phyloP scores from a whole-genome alignment of 2,888 invertebrate species.

The Cryptosula pallasiana region DNA sequence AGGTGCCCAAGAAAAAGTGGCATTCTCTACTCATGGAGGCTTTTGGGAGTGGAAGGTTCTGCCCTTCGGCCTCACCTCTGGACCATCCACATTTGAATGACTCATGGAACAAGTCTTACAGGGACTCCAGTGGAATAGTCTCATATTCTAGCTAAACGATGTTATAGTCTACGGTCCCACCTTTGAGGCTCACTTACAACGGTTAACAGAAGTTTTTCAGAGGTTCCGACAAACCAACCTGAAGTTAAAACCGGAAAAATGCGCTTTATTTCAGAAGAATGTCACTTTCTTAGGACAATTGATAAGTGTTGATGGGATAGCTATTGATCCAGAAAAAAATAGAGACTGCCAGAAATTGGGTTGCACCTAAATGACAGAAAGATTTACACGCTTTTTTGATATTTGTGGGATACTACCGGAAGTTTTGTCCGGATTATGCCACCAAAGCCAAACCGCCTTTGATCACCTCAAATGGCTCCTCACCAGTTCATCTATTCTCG shows the following conservation, averaged over 20 bases:
- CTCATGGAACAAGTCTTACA: constrained; percentile 30
- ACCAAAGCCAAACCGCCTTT: not conserved
- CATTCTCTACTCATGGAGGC: constrained; percentile 25
- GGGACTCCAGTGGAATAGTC: constrained; percentile 21
- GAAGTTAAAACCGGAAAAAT: too few relatives aligned
- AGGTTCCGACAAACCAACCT: too few relatives aligned
- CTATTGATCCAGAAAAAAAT: constrained; percentile 23
- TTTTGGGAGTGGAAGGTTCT: not conserved
- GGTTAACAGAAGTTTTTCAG: constrained; percentile 29
- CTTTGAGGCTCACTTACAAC: constrained; percentile 27
- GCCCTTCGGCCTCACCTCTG: not conserved
- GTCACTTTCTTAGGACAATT: constrained; percentile 32
- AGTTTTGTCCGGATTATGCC: too few relatives aligned
- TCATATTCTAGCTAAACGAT: constrained; percentile 31
- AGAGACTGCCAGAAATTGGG: constrained; percentile 23
- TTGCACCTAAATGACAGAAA: too few relatives aligned
- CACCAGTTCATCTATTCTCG: too few relatives aligned
- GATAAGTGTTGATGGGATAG: too few relatives aligned
- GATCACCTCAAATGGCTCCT: not conserved
- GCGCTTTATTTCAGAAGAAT: too few relatives aligned
- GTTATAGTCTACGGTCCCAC: constrained; percentile 29
- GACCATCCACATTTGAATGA: constrained; percentile 30
- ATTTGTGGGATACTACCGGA: too few relatives aligned
- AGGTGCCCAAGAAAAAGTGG: constrained; percentile 31
- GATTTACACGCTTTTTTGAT: constrained; percentile 23